These are phyloP conservation scores for Halictus quadricinctus DNA, from an alignment of 2,888 invertebrate species.

Conservation along the genomic window DNA sequence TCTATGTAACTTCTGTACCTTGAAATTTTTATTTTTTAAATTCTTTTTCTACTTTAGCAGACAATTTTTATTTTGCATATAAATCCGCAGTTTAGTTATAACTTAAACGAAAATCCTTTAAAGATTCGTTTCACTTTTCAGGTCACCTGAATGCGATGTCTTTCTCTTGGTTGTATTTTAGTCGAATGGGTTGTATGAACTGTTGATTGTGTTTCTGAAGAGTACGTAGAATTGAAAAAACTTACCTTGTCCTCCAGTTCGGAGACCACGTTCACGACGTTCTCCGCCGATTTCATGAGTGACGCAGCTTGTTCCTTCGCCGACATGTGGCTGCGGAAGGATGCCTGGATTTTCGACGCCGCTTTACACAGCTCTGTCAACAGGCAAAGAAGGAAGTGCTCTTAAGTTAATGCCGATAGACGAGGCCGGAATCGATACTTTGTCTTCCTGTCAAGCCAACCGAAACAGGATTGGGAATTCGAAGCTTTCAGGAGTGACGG, in stretches of 20 bases:
- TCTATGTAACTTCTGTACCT: not conserved
- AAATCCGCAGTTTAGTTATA: not conserved
- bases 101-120: not conserved
- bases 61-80: not conserved
- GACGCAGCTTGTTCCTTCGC: conserved; percentile 85
- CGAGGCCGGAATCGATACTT: conserved; percentile 32
- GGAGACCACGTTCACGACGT: conserved; percentile 75
- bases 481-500: not conserved
- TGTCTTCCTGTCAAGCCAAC: conserved; percentile 18
- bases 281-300: conserved; percentile 76
- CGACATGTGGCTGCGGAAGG: conserved; percentile 94
- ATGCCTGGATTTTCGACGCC: conserved; percentile 95
- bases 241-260: conserved; percentile 80
- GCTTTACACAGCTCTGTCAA: conserved; percentile 90
- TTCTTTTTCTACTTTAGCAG: not conserved
- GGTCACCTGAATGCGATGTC: not conserved
- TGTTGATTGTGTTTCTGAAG: not conserved
- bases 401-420: conserved; percentile 36
- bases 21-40: not conserved
- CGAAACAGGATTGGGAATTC: conserved; percentile 22
- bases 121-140: not conserved
- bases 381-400: conserved; percentile 21
- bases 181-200: not conserved
- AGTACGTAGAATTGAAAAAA: conserved; percentile 14
- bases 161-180: not conserved